phyloP scores from a whole-genome alignment of 2,888 invertebrate species.

The Brachyptera putata region DNA sequence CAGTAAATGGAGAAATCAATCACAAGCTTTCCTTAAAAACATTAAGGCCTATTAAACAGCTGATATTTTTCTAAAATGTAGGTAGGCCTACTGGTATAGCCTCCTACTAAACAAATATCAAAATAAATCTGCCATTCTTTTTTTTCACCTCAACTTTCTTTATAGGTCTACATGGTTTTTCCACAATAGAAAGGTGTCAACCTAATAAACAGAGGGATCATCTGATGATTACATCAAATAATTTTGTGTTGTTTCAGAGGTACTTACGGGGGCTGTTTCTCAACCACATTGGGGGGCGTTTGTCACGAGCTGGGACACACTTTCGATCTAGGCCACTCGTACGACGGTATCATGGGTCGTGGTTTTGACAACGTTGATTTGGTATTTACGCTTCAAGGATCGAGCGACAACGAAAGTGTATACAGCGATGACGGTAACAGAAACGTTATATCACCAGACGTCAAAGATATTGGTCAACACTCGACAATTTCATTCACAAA shows the following conservation, averaged over 20 bases:
- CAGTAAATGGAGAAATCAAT: too few relatives aligned
- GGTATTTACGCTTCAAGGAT: constrained; percentile 57
- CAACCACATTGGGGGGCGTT: constrained; percentile 85
- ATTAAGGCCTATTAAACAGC: too few relatives aligned
- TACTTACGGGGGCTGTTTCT: constrained; percentile 81
- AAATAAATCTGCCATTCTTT: too few relatives aligned
- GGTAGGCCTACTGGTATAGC: too few relatives aligned
- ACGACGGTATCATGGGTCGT: constrained; percentile 88
- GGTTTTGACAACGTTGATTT: constrained; percentile 81
- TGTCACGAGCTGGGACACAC: constrained; percentile 93
- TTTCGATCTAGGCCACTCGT: constrained; percentile 89
- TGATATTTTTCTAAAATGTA: too few relatives aligned
- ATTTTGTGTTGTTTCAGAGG: constrained; percentile 60
- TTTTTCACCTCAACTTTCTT: too few relatives aligned
- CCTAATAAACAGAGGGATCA: too few relatives aligned
- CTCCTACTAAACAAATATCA: too few relatives aligned
- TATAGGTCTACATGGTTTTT: too few relatives aligned
- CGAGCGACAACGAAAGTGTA: constrained; percentile 23
- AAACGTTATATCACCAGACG: constrained; percentile 54
- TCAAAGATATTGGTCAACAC: constrained; percentile 58
- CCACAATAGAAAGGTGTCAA: too few relatives aligned
- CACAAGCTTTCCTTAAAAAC: too few relatives aligned
- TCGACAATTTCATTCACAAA: constrained; percentile 57
- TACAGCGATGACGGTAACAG: constrained; percentile 49
- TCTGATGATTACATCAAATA: not conserved